A percentile compares a stretch with the other conserved stretches of the same genome.
These are phyloP conservation scores for Mus pahari DNA, from an alignment of 2,113 vertebrate species.

Conservation along the genomic window DNA sequence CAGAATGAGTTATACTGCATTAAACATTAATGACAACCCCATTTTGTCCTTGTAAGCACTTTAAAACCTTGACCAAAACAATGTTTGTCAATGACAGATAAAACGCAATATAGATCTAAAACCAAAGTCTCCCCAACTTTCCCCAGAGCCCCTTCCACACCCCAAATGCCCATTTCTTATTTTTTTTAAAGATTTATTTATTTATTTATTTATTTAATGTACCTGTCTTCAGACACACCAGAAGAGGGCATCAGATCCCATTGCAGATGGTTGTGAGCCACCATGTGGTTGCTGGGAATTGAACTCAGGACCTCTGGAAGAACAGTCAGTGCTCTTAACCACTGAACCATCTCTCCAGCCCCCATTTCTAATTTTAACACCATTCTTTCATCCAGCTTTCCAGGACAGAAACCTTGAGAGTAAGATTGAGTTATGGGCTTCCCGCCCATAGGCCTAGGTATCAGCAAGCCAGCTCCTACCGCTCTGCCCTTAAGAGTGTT, in stretches of 20 bases:
- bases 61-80: slow-evolving; percentile 23
- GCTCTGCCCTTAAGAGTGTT: not conserved
- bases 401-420: not conserved
- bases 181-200: no score
- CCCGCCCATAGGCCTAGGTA: not conserved
- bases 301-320: no score
- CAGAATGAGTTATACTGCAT: not conserved
- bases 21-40: not conserved
- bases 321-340: no score
- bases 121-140: not conserved
- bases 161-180: not conserved
- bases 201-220: no score
- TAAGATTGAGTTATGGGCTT: not conserved
- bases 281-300: no score
- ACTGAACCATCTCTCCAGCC: no score
- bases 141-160: not conserved
- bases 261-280: no score
- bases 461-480: not conserved
- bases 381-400: not conserved
- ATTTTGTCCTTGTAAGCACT: not conserved
- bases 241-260: no score
- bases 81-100: not conserved
- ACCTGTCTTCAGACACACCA: no score
- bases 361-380: not conserved
- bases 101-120: slow-evolving; percentile 1